Base-by-base conservation (phyloP, 2,888 invertebrate genomes). In the Melikaiella ostensackeni region DNA sequence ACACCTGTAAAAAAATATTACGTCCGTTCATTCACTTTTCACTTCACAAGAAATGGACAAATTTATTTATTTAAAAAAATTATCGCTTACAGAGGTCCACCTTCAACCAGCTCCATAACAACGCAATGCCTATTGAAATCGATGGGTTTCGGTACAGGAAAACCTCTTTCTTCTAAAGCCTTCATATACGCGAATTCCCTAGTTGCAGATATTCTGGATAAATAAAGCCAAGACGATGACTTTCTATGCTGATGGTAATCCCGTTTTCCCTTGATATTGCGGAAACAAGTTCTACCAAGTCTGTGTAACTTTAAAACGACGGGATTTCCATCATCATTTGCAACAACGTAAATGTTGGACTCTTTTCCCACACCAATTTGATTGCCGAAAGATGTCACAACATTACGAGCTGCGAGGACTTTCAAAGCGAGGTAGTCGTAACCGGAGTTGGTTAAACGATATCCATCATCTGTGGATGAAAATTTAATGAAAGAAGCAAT, bases 341-440 rank as follows among this genome's bases (percentile, higher is more conserved):
- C 96, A 0, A 98, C 98, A 62, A 96, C 95, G 89, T 98, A 99
- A 83, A 99, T 97, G 89, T 99, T 98, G 0, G 99, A 99, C 91
- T 99, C 99, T 91, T 99, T 99, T 62, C 99, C 99, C 50, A 99
- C 97, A 55, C 99, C 99, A 86, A 99, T 99, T 93, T 99, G 99
- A 91, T 98, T 99, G 19, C 99, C 99, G 90, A 99, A 98, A 1
- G 97, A 97, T 57, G 94, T 92, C 24, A 98, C 94, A 1, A 96
- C 94, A 79, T 95, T 95, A 46, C 97, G 94, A 77, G 96, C 94
- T 0, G 96, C 95, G 16, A 99, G 92, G 0, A 96, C 96, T 91
- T 98, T 98, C 16, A 99, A 92, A 0, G 99, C 98, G 81, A 99
- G 93, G 91, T 98, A 99, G 92, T 99, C 99, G 90, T 99, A 99